A percentile compares a stretch with the other conserved stretches of the same genome.
Evolutionary conservation across 2,888 invertebrate genomes (phyloP).

Genomic region (Sturmia bella): DNA sequence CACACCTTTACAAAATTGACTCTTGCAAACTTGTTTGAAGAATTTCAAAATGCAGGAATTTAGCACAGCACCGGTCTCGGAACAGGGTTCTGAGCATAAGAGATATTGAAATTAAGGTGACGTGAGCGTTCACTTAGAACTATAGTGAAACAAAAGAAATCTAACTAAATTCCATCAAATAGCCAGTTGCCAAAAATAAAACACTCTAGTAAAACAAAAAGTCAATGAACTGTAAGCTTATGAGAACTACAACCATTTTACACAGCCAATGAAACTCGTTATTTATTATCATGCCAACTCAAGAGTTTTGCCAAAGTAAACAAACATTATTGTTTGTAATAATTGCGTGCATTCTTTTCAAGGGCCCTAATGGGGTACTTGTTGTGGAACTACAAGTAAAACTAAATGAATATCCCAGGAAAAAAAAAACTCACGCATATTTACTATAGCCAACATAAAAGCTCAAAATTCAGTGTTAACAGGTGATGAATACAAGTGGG

Average conservation of each 20-base stretch:
- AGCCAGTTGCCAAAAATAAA: too few species aligned
- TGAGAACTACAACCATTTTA: background rate
- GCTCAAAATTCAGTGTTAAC: constrained; percentile 54
- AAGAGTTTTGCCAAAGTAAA: constrained; percentile 6
- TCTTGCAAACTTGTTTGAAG: too few species aligned
- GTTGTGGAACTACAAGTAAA: constrained; percentile 37
- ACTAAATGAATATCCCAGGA: constrained; percentile 40
- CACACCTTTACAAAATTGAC: too few species aligned
- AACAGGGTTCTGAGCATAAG: too few species aligned
- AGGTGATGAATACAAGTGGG: constrained; percentile 63
- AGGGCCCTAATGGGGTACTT: constrained; percentile 50
- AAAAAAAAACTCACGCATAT: constrained; percentile 9
- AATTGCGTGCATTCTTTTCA: constrained; percentile 65
- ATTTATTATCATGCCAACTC: constrained; percentile 3
- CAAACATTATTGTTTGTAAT: constrained; percentile 38
- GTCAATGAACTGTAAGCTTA: constrained; percentile 28
- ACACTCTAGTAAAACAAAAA: too few species aligned
- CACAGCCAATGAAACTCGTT: constrained; percentile 12
- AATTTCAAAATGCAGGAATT: too few species aligned
- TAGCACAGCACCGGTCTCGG: too few species aligned
- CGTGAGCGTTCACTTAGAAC: too few species aligned
- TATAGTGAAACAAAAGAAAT: too few species aligned
- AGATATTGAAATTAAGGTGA: too few species aligned
- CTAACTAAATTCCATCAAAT: too few species aligned
- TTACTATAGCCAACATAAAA: background rate